Conservation (phyloP, 2,113 vertebrate species). For the Notarius lentiginosus region DNA sequence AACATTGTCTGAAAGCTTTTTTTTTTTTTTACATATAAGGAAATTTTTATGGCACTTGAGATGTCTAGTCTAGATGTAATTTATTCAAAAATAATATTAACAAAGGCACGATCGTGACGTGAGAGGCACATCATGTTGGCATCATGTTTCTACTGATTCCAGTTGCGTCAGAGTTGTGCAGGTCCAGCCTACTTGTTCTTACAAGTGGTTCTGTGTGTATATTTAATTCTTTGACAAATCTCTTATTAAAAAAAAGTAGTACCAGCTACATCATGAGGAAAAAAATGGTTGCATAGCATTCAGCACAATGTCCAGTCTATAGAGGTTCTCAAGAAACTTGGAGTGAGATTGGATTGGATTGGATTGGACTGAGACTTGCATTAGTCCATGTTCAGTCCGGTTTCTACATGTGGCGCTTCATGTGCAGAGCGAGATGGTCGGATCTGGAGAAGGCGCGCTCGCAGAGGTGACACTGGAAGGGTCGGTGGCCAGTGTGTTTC, state of each 20-base stretch:
- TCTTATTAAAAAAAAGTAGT: conserved; percentile 69
- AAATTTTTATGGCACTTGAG: conserved; percentile 60
- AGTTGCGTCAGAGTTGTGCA: conserved; percentile 63
- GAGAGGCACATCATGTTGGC: conserved; percentile 55
- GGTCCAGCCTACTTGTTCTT: conserved; percentile 62
- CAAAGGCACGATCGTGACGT: conserved; percentile 64
- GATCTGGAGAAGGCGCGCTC: conserved; percentile 93
- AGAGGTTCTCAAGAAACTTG: conserved; percentile 26
- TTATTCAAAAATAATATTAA: background rate
- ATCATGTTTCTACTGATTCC: conserved; percentile 61
- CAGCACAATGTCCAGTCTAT: conserved; percentile 55
- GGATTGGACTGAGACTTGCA: background rate
- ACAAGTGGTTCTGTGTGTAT: conserved; percentile 52
- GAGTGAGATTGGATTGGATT: background rate
- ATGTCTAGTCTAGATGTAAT: conserved; percentile 51
- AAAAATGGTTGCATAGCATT: conserved; percentile 47
- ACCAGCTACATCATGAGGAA: conserved; percentile 80
- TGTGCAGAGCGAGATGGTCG: conserved; percentile 93
- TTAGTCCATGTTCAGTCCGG: conserved; percentile 3
- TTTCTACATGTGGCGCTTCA: conserved; percentile 90
- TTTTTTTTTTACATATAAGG: conserved; percentile 58
- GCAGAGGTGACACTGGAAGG: conserved; percentile 95
- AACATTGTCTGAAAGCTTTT: conserved; percentile 83
- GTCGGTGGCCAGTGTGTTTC: conserved; percentile 93
- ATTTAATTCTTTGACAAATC: conserved; percentile 29